Evolutionary conservation across 2,113 vertebrate species (phyloP).

Genomic region (Rhinichthys klamathensis): DNA sequence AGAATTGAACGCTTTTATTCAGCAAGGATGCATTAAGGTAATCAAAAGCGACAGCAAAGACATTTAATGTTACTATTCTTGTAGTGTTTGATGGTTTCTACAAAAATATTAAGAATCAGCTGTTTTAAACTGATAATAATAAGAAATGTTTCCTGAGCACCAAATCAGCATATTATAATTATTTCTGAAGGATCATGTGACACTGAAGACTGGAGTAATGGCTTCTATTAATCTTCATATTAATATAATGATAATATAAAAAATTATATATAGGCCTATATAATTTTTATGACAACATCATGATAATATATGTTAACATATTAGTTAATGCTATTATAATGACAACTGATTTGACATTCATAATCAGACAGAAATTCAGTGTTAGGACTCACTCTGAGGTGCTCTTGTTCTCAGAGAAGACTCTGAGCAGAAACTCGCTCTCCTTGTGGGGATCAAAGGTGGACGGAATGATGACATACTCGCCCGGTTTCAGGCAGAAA

Average conservation of each 20-base stretch:
- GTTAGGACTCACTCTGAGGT: slow-evolving; percentile 88
- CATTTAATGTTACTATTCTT: too few relatives aligned
- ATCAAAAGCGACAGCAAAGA: too few relatives aligned
- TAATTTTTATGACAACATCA: not conserved
- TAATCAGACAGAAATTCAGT: not conserved
- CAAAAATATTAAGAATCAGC: too few relatives aligned
- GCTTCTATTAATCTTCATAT: too few relatives aligned
- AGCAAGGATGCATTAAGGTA: not conserved
- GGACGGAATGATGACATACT: slow-evolving; percentile 91
- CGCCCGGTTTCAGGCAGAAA: slow-evolving; percentile 89
- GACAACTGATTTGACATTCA: not conserved
- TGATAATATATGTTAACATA: not conserved
- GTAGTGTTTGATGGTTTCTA: too few relatives aligned
- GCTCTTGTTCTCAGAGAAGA: slow-evolving; percentile 96
- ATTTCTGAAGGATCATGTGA: too few relatives aligned
- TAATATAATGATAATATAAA: too few relatives aligned
- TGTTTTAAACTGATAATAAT: too few relatives aligned
- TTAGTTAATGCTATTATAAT: not conserved
- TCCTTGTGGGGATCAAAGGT: slow-evolving; percentile 92
- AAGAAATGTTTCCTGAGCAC: too few relatives aligned
- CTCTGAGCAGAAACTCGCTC: slow-evolving; percentile 94
- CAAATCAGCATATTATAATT: too few relatives aligned
- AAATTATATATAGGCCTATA: not conserved
- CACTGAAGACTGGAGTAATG: too few relatives aligned
- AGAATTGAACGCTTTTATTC: too few relatives aligned